phyloP scores from a whole-genome alignment of 2,113 vertebrate species.

The Mustela nigripes region DNA sequence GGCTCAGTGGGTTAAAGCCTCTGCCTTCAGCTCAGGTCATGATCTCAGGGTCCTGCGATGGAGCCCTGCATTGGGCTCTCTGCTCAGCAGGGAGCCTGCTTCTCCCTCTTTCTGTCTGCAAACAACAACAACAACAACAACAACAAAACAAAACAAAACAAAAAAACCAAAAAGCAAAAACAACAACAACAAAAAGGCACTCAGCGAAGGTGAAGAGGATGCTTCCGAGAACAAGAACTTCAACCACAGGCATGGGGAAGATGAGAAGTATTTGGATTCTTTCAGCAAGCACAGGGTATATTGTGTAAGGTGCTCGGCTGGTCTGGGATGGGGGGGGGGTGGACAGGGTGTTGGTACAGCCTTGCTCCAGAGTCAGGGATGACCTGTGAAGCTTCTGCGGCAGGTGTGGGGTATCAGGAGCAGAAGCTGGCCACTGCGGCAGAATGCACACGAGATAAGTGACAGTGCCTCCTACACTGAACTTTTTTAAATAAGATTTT shows the following conservation, averaged over 20 bases:
- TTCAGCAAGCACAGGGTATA: not conserved
- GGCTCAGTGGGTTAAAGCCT: no score
- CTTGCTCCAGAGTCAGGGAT: not conserved
- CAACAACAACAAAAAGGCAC: not conserved
- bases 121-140: no score
- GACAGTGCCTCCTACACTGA: not conserved
- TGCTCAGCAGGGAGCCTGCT: no score
- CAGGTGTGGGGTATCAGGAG: not conserved
- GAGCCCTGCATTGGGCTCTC: no score
- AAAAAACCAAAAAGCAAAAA: no score
- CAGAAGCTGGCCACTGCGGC: not conserved
- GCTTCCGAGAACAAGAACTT: not conserved
- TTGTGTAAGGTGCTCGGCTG: not conserved
- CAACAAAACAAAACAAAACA: no score
- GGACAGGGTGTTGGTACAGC: not conserved
- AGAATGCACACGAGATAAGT: not conserved
- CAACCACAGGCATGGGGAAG: not conserved
- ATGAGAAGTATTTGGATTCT: not conserved
- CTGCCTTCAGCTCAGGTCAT: no score
- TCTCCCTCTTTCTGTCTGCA: no score
- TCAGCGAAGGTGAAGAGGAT: not conserved
- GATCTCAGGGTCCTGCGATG: no score
- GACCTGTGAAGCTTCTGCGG: not conserved
- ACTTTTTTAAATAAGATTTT: not conserved
- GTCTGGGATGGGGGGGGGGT: not conserved